Conservation (phyloP, 53 echinoderm and acorn worm genomes). For the Mesocentrotus franciscanus region DNA sequence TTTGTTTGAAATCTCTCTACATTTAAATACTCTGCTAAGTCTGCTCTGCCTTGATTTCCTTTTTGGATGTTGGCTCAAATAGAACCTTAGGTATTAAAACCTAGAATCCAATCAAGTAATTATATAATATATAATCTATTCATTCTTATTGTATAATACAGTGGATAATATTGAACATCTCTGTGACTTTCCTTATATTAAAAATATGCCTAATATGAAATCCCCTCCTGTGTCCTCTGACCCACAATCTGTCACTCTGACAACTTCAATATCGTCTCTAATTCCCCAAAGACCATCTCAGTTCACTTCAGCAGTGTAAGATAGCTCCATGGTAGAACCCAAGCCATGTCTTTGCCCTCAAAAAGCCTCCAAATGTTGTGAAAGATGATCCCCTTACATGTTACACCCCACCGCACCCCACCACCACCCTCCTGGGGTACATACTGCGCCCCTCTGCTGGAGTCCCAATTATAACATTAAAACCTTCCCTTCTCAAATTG, state of each 20-base stretch:
- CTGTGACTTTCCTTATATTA: not conserved
- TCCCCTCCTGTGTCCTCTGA: not conserved
- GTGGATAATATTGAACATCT: not conserved
- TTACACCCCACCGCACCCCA: slow-evolving; percentile 22
- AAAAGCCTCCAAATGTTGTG: slow-evolving; percentile 9
- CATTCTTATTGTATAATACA: not conserved
- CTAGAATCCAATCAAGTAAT: no score
- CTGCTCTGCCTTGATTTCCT: no score
- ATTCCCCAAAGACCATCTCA: not conserved
- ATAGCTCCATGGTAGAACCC: not conserved
- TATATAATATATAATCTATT: no score
- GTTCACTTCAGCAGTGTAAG: not conserved
- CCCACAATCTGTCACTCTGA: slow-evolving; percentile 32
- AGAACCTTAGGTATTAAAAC: no score
- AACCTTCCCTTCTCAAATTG: slow-evolving; percentile 8
- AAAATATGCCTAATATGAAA: not conserved
- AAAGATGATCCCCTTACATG: slow-evolving; percentile 21
- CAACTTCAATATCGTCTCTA: not conserved
- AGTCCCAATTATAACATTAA: slow-evolving; percentile 51
- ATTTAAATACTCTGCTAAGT: no score
- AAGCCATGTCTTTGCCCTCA: not conserved
- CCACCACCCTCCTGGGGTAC: slow-evolving; percentile 3
- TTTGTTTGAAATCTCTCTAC: no score
- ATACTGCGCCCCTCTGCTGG: slow-evolving; percentile 4
- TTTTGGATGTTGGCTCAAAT: no score